A percentile compares a stretch with the other conserved stretches of the same genome.
Conservation (phyloP, 2,797 vertebrate genomes). For the Acanthurus lineatus region DNA sequence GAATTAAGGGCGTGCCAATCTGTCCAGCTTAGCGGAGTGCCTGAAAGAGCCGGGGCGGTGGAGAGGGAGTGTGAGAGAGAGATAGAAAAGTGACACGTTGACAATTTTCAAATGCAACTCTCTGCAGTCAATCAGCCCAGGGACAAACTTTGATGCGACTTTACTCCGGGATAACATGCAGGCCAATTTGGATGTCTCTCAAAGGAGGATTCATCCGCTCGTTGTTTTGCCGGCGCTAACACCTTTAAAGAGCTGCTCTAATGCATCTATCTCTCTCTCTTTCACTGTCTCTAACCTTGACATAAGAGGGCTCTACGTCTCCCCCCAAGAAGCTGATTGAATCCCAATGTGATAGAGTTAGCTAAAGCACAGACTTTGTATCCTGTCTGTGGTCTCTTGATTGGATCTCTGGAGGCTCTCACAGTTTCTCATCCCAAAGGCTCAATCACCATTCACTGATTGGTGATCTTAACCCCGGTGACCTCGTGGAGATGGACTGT, state of each 20-base stretch:
- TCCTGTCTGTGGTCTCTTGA: slow-evolving; percentile 52
- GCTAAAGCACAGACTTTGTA: slow-evolving; percentile 49
- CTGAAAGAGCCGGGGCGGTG: slow-evolving; percentile 45
- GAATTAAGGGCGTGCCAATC: slow-evolving; percentile 60
- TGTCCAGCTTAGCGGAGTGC: slow-evolving; percentile 47
- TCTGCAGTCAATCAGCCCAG: slow-evolving; percentile 54
- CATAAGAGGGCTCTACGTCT: slow-evolving; percentile 50
- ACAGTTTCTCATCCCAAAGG: slow-evolving; percentile 55
- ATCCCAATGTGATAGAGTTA: slow-evolving; percentile 55
- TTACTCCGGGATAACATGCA: slow-evolving; percentile 39
- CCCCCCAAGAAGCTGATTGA: slow-evolving; percentile 57
- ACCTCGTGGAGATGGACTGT: slow-evolving; percentile 62
- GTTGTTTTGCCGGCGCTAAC: slow-evolving; percentile 50
- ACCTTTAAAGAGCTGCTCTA: slow-evolving; percentile 56
- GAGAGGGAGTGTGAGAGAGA: neutral
- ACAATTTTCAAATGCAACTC: slow-evolving; percentile 62
- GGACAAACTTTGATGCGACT: slow-evolving; percentile 65
- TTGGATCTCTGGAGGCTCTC: slow-evolving; percentile 64
- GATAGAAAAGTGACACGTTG: slow-evolving; percentile 54
- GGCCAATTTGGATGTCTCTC: slow-evolving; percentile 56
- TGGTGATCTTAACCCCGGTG: slow-evolving; percentile 73
- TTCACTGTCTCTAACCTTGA: slow-evolving; percentile 54
- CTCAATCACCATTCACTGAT: slow-evolving; percentile 77
- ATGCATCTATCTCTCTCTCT: slow-evolving; percentile 40
- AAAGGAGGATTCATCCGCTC: slow-evolving; percentile 32